A percentile compares a stretch with the other conserved stretches of the same genome.
Evolutionary conservation across 2,797 vertebrate genomes (phyloP).

Genomic region (Megaceryle alcyon): DNA sequence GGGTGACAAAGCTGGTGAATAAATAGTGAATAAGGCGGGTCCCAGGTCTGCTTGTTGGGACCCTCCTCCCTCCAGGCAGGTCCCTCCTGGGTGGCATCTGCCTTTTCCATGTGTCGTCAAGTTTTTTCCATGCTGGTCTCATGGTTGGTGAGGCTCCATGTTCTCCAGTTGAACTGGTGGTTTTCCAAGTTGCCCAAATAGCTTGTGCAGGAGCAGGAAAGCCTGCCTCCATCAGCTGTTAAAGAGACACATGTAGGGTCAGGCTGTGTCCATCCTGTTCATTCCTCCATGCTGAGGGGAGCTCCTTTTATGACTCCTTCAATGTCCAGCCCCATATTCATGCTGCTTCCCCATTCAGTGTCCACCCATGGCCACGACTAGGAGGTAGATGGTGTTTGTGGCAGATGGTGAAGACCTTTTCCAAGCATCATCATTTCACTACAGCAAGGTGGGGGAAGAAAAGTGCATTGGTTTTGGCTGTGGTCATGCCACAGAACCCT

Average conservation of each 20-base stretch:
- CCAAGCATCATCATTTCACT: background rate
- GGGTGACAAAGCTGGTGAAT: background rate
- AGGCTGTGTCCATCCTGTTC: background rate
- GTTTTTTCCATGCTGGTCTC: background rate
- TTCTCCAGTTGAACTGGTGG: background rate
- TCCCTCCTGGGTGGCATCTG: background rate
- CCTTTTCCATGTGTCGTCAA: background rate
- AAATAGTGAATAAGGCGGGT: background rate
- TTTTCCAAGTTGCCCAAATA: background rate
- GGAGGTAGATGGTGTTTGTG: background rate
- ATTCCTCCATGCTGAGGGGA: background rate
- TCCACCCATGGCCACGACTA: background rate
- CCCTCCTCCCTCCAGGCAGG: background rate
- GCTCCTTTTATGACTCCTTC: background rate
- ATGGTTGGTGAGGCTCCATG: rapidly evolving
- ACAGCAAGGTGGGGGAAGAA: background rate
- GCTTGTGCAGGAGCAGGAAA: background rate
- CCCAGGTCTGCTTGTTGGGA: background rate
- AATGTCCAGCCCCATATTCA: no score
- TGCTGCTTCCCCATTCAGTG: background rate
- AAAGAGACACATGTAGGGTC: background rate
- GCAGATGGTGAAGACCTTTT: background rate
- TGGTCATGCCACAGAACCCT: no score
- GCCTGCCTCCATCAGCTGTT: background rate
- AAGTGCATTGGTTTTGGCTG: background rate